These are phyloP conservation scores for Parnassius glacialis DNA, from an alignment of 2,888 invertebrate genomes.

Conservation along the genomic window DNA sequence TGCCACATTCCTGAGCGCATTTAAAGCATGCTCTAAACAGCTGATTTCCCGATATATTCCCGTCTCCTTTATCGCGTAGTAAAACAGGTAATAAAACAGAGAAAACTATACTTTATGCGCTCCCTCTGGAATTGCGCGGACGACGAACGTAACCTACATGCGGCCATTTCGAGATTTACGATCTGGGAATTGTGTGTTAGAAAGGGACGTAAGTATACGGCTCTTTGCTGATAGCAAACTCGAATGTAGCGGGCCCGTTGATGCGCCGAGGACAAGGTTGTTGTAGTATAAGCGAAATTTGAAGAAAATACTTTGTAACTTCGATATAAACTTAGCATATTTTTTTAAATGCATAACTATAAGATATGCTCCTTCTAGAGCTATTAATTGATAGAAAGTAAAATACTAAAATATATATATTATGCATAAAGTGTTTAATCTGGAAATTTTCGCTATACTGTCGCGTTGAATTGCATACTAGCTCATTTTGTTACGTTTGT, in stretches of 20 bases:
- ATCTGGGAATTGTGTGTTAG: slow-evolving; percentile 81
- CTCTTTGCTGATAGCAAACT: slow-evolving; percentile 71
- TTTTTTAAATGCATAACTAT: neutral
- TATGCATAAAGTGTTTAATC: slow-evolving; percentile 38
- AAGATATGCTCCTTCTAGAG: neutral
- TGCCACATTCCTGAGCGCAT: slow-evolving; percentile 79
- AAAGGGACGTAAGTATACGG: slow-evolving; percentile 77
- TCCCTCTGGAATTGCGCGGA: slow-evolving; percentile 72
- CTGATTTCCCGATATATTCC: slow-evolving; percentile 77
- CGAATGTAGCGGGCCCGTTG: slow-evolving; percentile 63
- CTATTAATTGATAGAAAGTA: neutral
- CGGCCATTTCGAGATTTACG: slow-evolving; percentile 83
- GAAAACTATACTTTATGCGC: slow-evolving; percentile 80
- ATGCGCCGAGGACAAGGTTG: slow-evolving; percentile 63
- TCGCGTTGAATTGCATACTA: slow-evolving; percentile 66
- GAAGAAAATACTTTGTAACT: slow-evolving; percentile 33
- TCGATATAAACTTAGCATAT: neutral
- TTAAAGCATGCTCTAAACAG: slow-evolving; percentile 80
- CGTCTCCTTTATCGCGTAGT: slow-evolving; percentile 75
- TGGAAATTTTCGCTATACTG: slow-evolving; percentile 46
- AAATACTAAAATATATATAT: neutral
- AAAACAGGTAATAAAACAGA: slow-evolving; percentile 80
- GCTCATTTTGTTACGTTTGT: slow-evolving; percentile 70
- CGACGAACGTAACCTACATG: slow-evolving; percentile 82
- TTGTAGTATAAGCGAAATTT: slow-evolving; percentile 52